Base-by-base conservation (phyloP, 2,113 vertebrate species). In the Trogon surrucura region DNA sequence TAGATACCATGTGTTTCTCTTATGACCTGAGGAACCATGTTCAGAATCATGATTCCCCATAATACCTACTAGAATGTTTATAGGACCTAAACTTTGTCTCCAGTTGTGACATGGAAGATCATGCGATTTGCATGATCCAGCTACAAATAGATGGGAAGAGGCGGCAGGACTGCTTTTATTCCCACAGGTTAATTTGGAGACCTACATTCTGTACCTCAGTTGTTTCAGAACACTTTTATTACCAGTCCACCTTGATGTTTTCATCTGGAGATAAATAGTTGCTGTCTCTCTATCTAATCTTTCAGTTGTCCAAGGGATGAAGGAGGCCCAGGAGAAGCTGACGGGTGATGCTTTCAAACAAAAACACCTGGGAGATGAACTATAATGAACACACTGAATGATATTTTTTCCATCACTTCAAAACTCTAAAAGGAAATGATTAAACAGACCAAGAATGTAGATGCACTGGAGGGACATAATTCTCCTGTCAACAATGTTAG, bases 251-350 rank as follows among this genome's bases (percentile, higher is more conserved):
- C 45, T 60, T 75, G 41, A 44, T 18, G 27, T 74, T 93, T 94
- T 57, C 44, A 57, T 61, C 27, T 64, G 53, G 62, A 91, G 72
- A 66, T 71, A 85, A 93, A 93, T 11, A 78, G 29, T 15, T 88
- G 66, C 2, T 86, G 3, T 67, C 48, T 93, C 27, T 93, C 38
- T 91, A 12, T 94, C 11, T 92, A 30, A 95, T 85, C 66, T 95
- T 97, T 34, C 97, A 99, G 99, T 99, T 64, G 96, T 99, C 87
- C 97, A 98, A 7, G 98, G 98, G 18, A 99, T 99, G 99, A 99
- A 99, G 96, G 99, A 99, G 96, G 99, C 99, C 62, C 98, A 99
- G 97, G 99, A 99, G 94, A 99, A 98, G 95, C 98, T 99, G 93
- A 99, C 99, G 0, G 99, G 99, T 3, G 99, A 99, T 75, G 97